Base-by-base conservation (phyloP, 2,888 invertebrate species). In the Hemistola chrysoprasaria region DNA sequence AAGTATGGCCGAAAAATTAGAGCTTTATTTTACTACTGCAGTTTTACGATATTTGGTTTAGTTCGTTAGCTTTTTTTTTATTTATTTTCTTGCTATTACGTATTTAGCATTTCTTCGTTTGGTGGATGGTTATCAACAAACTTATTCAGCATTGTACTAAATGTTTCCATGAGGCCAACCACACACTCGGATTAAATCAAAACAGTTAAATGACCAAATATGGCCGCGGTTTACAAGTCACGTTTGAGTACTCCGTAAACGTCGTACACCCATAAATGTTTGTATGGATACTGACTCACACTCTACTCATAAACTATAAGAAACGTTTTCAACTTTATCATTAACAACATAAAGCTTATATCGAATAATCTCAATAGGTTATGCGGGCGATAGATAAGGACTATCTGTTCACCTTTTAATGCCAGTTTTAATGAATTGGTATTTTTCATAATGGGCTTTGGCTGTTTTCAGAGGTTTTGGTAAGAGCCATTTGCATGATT, bases 371-470 rank as follows among this genome's bases (percentile, higher is more conserved):
- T 26, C 45, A 43, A 40, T 40, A 50, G 39, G 53, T 50, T 51
- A 67, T 73, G 76, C 76, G 68, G 78, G 75, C 70, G 69, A 71
- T 65, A 71, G 80, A 76, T 82, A 79, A 79, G 71, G 65, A 65
- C n/a, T n/a, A n/a, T n/a, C n/a, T 60, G 55, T 59, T 58, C 41
- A 39, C 42, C 45, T 48, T 34, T 46, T 54, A 44, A 50, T 47
- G 50, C 40, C 34, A 45, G 41, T 44, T 46, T 44, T 50, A 46
- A 55, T 48, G 52, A 46, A 39, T 35, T n/a, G 10, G 26, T 46
- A 27, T 37, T 40, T 40, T 35, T 22, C 10, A 9, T 45, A 40
- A 44, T 36, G 28, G 32, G 16, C 2, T 33, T 45, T 32, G 8
- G 26, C 11, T 45, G 28, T 45, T 24, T 27, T n/a, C n/a, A 16